phyloP scores from a whole-genome alignment of 2,888 invertebrate genomes.

The Campoplex nolae region DNA sequence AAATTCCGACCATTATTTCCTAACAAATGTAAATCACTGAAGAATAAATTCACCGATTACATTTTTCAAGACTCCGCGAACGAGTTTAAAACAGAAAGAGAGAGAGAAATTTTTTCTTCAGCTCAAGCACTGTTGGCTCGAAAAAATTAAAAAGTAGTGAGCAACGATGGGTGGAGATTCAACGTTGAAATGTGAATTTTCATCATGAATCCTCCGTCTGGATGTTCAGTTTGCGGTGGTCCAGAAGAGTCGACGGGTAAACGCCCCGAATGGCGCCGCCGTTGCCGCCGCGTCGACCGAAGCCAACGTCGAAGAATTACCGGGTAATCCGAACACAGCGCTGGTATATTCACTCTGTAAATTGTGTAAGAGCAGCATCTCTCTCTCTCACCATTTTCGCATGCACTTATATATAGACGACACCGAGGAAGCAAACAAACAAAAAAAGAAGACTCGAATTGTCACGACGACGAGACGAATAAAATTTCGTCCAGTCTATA shows the following conservation, averaged over 20 bases:
- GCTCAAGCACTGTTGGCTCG: not conserved
- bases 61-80: not conserved
- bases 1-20: no score
- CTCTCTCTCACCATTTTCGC: constrained; percentile 61
- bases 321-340: constrained; percentile 59
- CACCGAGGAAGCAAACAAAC: not conserved
- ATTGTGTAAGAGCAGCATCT: constrained; percentile 61
- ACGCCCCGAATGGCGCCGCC: constrained; percentile 58
- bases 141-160: constrained; percentile 6
- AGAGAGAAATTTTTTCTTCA: not conserved
- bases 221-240: constrained; percentile 46
- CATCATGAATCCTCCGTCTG: constrained; percentile 40
- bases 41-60: no score
- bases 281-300: constrained; percentile 24
- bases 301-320: constrained; percentile 60
- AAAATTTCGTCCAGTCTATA: constrained; percentile 12
- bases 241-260: constrained; percentile 56
- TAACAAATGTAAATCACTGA: not conserved
- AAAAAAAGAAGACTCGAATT: constrained; percentile 25
- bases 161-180: constrained; percentile 42
- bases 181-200: constrained; percentile 53
- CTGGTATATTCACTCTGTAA: constrained; percentile 46
- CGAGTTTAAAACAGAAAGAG: not conserved
- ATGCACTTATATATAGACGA: not conserved
- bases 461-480: constrained; percentile 31